Conservation (phyloP, 2,113 vertebrate species). For the Glaucidium brasilianum region DNA sequence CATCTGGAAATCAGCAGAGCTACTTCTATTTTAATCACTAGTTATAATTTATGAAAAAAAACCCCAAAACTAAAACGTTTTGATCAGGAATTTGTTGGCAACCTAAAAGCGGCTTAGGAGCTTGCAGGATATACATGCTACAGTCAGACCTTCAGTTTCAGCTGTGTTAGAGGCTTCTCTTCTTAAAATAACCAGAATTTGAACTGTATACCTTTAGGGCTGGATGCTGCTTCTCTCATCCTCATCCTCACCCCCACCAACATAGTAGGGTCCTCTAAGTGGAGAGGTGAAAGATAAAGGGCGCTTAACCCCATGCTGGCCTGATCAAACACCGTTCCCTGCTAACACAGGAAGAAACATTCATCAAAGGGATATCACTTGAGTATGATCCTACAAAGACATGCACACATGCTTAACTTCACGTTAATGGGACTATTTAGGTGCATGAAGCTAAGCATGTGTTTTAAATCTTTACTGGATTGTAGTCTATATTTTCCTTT, state of each 20-base stretch:
- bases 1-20: neutral
- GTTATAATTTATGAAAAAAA: neutral
- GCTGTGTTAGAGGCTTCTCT: neutral
- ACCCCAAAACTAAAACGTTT: neutral
- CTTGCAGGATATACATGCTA: neutral
- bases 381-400: conserved; percentile 34
- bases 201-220: neutral
- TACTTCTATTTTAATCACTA: neutral
- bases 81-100: neutral
- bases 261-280: neutral
- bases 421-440: conserved; percentile 11
- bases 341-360: conserved; percentile 57
- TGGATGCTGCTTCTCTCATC: neutral
- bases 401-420: conserved; percentile 40
- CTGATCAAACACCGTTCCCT: conserved; percentile 44
- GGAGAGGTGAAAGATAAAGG: conserved; percentile 19
- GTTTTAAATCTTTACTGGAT: conserved; percentile 45
- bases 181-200: neutral
- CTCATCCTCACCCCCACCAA: neutral
- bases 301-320: conserved; percentile 40
- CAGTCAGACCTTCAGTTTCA: neutral
- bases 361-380: conserved; percentile 55
- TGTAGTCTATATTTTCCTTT: conserved; percentile 26
- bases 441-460: conserved; percentile 52
- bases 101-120: neutral